Evolutionary conservation across 2,888 invertebrate genomes (phyloP).

Genomic region (Catocala nupta): DNA sequence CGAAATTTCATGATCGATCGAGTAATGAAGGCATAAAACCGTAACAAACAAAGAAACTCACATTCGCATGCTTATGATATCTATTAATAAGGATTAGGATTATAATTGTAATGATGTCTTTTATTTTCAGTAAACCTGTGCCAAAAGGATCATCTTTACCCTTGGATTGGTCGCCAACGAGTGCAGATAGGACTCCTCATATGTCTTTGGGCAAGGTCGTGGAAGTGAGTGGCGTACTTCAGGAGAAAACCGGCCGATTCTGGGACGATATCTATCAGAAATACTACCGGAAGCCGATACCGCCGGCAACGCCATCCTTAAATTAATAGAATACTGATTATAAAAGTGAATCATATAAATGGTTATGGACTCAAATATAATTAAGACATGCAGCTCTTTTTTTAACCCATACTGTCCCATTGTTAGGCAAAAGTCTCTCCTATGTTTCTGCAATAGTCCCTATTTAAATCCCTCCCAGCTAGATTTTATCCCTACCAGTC

Average conservation of each 20-base stretch:
- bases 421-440: too few species aligned
- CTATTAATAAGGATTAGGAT: too few species aligned
- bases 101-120: neutral
- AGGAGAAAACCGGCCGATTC: slow-evolving; percentile 42
- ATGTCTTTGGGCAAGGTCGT: slow-evolving; percentile 47
- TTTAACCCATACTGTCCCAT: neutral
- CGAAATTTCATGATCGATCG: too few species aligned
- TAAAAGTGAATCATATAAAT: too few species aligned
- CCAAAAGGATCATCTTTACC: slow-evolving; percentile 46
- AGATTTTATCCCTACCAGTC: too few species aligned
- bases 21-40: too few species aligned
- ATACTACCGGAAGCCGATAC: slow-evolving; percentile 35
- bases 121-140: slow-evolving; percentile 54
- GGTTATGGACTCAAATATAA: too few species aligned
- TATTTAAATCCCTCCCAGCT: too few species aligned
- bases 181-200: slow-evolving; percentile 41
- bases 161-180: slow-evolving; percentile 43
- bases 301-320: slow-evolving; percentile 17
- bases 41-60: too few species aligned
- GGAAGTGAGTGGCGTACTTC: slow-evolving; percentile 36
- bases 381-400: neutral
- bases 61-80: too few species aligned
- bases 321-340: neutral
- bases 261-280: slow-evolving; percentile 52
- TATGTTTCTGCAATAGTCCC: too few species aligned